Percentiles rank a stretch among this genome's conserved stretches.
phyloP scores from a whole-genome alignment of 2,113 vertebrate genomes.

The Eira barbara region DNA sequence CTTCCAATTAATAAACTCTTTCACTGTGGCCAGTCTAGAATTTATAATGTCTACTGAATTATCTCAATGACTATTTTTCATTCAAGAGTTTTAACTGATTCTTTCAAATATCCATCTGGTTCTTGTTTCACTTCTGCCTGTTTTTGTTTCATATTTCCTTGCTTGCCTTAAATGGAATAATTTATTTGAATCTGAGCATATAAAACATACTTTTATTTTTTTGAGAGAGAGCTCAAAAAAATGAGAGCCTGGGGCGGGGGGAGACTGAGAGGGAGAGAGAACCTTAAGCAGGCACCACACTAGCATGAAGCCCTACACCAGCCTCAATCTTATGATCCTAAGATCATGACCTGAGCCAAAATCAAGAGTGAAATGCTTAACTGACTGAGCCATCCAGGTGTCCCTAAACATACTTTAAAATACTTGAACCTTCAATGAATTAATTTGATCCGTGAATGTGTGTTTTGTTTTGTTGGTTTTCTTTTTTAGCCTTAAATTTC shows the following conservation, averaged over 20 bases:
- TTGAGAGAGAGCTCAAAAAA: neutral
- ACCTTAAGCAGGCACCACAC: too few species aligned
- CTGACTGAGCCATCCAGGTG: too few species aligned
- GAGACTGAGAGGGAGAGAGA: too few species aligned
- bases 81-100: neutral
- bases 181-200: conserved; percentile 2
- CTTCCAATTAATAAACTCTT: neutral
- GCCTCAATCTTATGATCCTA: too few species aligned
- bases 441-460: neutral
- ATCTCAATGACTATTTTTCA: neutral
- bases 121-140: neutral
- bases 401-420: neutral
- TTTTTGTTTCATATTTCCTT: conserved; percentile 23
- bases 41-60: neutral
- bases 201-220: neutral
- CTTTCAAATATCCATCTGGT: neutral
- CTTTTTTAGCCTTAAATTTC: neutral
- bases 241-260: too few species aligned
- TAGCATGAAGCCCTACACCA: too few species aligned
- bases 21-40: neutral
- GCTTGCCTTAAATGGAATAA: neutral
- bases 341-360: too few species aligned
- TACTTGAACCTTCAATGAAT: neutral
- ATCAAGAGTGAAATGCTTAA: too few species aligned
- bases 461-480: neutral